Evolutionary conservation across 2,888 invertebrate genomes (phyloP).

Genomic region (Pharmacophagus antenor): DNA sequence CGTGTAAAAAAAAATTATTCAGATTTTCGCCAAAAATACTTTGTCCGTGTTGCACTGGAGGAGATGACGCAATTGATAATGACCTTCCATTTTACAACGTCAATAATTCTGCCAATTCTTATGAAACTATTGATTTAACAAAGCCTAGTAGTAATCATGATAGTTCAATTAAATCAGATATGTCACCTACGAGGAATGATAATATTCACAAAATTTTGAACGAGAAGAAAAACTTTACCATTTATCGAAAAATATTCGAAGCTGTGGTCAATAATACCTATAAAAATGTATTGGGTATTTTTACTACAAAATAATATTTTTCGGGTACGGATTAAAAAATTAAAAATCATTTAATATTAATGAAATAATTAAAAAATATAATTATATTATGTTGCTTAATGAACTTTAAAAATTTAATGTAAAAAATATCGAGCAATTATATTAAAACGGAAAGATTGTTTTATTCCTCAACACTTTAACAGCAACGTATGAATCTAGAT

Average conservation of each 20-base stretch:
- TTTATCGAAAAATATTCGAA: conserved; percentile 47
- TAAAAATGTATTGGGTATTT: conserved; percentile 43
- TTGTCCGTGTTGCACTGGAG: conserved; percentile 63
- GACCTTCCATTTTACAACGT: conserved; percentile 34
- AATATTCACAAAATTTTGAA: conserved; percentile 42
- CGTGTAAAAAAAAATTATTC: conserved; percentile 37
- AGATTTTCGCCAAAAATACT: conserved; percentile 44
- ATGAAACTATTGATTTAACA: conserved; percentile 56
- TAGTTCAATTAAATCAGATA: conserved; percentile 47
- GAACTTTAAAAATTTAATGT: too few relatives aligned
- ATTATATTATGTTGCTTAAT: too few relatives aligned
- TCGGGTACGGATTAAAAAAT: not conserved
- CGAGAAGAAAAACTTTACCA: conserved; percentile 42
- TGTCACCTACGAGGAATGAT: conserved; percentile 60
- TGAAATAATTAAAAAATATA: too few relatives aligned
- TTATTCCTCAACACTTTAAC: too few relatives aligned
- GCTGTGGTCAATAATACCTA: conserved; percentile 49
- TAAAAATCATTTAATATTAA: too few relatives aligned
- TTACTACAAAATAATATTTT: conserved; percentile 23
- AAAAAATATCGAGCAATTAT: too few relatives aligned
- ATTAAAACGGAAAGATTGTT: too few relatives aligned
- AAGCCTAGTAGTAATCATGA: conserved; percentile 33
- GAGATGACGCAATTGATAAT: conserved; percentile 42
- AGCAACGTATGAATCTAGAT: too few relatives aligned
- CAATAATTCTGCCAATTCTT: conserved; percentile 47